Evolutionary conservation across 2,888 invertebrate genomes (phyloP), one percentile per base, ranked within the genome.

Genomic region (Molanna angustata): DNA sequence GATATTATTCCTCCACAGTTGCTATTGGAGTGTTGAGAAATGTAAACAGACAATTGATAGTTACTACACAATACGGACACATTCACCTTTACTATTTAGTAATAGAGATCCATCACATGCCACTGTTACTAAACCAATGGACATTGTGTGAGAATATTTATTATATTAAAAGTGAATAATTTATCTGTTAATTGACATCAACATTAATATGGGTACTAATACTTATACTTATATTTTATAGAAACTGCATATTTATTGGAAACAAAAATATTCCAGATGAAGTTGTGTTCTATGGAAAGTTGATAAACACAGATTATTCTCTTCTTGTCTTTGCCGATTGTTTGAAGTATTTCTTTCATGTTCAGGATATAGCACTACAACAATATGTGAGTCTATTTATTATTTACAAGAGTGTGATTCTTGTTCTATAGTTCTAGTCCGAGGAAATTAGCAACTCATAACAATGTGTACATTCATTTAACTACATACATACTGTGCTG

Each of bases 21-120:
- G 83, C 65, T 74, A 77, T 52, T 82, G 76, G 63, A 78, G 80
- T 52, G 70, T 81, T 62, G 84, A 84, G 63, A 67, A 73, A 37
- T 76, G 84, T 1, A 84, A 84, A 64, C 65, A 65, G 13, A 82
- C 82, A 16, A 76, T 85, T 19, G 84, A 85, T 60, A 74, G 71
- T 1, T 84, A 77, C 65, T 80, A 79, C 58, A 83, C 82, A 0
- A 69, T 79, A 1, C 74, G 79, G 58, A 78, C 80, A 0, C 77
- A 79, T 60, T 76, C 80, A 45, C 79, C 80, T 1, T 82, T 83
- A 49, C 75, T 82, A 60, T 83, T 83, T 61, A 63, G 64, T 1
- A 71, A 74, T 53, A 65, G 79, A 56, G 77, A 82, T 62, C 71
- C 76, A 11, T 63, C 72, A 1, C 65, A 69, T 6, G 62, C 69